Evolutionary conservation across 2,113 vertebrate species (phyloP), one percentile per base, ranked within the genome.

Genomic region (Elachura formosa): DNA sequence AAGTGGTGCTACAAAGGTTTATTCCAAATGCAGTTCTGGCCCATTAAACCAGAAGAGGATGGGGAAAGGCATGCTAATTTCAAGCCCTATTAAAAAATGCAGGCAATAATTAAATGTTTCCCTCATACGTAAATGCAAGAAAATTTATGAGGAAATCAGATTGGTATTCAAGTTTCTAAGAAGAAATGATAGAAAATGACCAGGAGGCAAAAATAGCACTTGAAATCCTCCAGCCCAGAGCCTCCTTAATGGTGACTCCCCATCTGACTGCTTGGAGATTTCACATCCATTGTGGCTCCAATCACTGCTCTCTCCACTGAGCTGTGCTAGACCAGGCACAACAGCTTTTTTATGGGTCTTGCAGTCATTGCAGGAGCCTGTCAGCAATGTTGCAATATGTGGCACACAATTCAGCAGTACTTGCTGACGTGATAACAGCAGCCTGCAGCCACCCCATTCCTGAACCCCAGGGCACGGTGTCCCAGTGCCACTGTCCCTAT

Each of bases 1-100:
- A 58, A 86, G 92, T 31, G 90, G 87, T 64, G 85, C 68, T 92
- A 40, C 79, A 49, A 91, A 94, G 72, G 67, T 83, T 91, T 74
- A 59, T 8, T 88, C 72, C 82, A 75, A 34, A n/a, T 45, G 72
- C 40, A 59, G 72, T 77, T 61, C 55, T 78, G 82, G 61, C 33
- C 87, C 68, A 81, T 86, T 74, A 95, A 77, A 41, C 55, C 73
- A 22, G 83, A 67, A 79, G 34, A 17, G 33, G 25, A 54, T 55
- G 29, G 62, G 62, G 56, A 75, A 52, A 86, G 25, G 16, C 6
- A 1, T 23, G 21, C 40, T 88, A 28, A 91, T 90, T 95, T 95
- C 87, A 93, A 88, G 79, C 40, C 10, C 62, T 67, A 81, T 78
- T 90, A 78, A 80, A 86, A 9, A 88, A 68, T 24, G 43, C 21